Base-by-base conservation (phyloP, 2,113 vertebrate species). In the Oryzias woworae region DNA sequence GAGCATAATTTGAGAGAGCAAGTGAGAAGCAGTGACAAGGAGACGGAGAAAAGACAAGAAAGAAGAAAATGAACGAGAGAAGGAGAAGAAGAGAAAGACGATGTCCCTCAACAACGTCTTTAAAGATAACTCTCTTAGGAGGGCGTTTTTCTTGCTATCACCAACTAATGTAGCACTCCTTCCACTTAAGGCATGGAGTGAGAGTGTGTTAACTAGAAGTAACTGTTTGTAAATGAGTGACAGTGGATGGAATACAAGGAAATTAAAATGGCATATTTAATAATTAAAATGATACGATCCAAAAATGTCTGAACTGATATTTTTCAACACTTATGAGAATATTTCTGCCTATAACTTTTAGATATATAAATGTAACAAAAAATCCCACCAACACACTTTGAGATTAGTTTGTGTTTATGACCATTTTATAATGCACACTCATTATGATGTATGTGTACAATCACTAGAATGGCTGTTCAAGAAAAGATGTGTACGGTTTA, bases 51-150 rank as follows among this genome's bases (percentile, higher is more conserved):
- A 80, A 75, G 44, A 69, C 63, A 78, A 82, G 77, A 85, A 77
- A 81, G 60, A 77, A 52, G 63, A 60, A 78, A 83, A 83, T 73
- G 84, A 86, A 69, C 74, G 87, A 86, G 75, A 62, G 88, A 88
- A 75, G 49, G 71, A 81, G 70, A 74, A 79, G 67, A 63, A 75
- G 73, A 85, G 81, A 83, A 80, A 84, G 66, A 82, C 86, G 81
- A 79, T 83, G 55, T 82, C 85, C 80, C 84, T 87, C 87, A 89
- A 89, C 89, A 84, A 86, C 87, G 89, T 85, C 85, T 82, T 77
- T 78, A 78, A 75, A 87, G 87, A 92, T 87, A 92, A 91, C 83
- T 89, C 81, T 85, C 87, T 85, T 83, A 78, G 83, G 83, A 86
- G 85, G 80, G 84, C 83, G 80, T 86, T 86, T 85, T 87, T 83